Evolutionary conservation across 2,113 vertebrate genomes (phyloP).

Genomic region (Dicaeum eximium): DNA sequence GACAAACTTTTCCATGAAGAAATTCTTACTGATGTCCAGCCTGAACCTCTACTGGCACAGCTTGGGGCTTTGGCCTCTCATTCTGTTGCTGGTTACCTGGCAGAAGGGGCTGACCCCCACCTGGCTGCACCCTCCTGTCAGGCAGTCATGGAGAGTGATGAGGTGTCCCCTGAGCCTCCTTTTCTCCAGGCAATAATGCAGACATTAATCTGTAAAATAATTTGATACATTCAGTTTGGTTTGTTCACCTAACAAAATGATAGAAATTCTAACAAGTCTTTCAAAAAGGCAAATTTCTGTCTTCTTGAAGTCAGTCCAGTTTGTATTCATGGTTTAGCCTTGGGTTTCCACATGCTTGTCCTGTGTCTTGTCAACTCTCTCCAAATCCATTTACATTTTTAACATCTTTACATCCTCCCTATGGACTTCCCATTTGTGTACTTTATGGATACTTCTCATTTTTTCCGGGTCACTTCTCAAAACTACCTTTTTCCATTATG

Average conservation of each 20-base stretch:
- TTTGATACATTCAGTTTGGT: neutral
- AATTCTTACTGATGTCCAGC: neutral
- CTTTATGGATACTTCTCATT: neutral
- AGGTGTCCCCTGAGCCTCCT: neutral
- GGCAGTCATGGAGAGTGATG: neutral
- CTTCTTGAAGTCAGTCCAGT: neutral
- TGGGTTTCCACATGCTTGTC: neutral
- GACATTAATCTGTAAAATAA: neutral
- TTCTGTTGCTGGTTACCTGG: neutral
- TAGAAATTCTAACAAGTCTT: neutral
- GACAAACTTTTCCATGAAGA: neutral
- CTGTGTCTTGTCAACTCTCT: neutral
- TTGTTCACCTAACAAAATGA: neutral
- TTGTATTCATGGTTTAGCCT: neutral
- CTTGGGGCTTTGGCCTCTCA: accelerated
- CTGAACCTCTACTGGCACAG: neutral
- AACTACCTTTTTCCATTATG: slow-evolving; percentile 13
- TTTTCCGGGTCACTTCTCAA: slow-evolving; percentile 40
- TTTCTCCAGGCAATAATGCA: neutral
- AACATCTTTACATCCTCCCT: neutral
- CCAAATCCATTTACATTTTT: neutral
- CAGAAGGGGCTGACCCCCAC: accelerated
- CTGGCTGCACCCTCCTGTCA: no score
- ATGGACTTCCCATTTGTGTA: neutral
- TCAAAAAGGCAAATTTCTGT: neutral